phyloP scores from a whole-genome alignment of 37 sponge, comb jelly and placozoan species.

The Diacarnus erythraeanus region DNA sequence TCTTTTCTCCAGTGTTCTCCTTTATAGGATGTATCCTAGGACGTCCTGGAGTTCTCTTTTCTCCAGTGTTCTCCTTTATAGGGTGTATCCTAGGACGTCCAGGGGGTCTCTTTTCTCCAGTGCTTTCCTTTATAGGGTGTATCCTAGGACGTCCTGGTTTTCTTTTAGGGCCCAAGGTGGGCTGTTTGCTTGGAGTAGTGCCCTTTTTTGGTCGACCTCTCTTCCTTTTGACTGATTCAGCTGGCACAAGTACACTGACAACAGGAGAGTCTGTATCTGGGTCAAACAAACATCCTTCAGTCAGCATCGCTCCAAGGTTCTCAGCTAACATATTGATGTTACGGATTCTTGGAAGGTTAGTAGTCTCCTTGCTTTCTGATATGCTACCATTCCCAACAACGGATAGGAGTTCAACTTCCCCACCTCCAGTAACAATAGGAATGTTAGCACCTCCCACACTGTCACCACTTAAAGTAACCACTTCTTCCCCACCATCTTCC shows the following conservation, averaged over 20 bases:
- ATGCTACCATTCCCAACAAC: too few species aligned
- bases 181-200: neutral
- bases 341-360: neutral
- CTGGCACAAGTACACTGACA: neutral
- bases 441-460: too few species aligned
- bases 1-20: conserved; percentile 4
- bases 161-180: neutral
- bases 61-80: neutral
- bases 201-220: conserved; percentile 16
- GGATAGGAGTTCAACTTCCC: too few species aligned
- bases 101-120: neutral
- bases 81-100: too few species aligned
- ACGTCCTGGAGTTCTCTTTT: conserved; percentile 8
- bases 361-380: too few species aligned
- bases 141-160: conserved; percentile 13
- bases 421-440: too few species aligned
- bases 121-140: neutral
- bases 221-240: neutral
- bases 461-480: too few species aligned
- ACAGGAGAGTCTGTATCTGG: neutral
- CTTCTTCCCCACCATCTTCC: too few species aligned
- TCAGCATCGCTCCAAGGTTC: neutral
- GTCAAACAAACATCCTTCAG: neutral
- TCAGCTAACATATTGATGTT: conserved; percentile 4
- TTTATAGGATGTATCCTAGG: conserved; percentile 15